phyloP scores from a whole-genome alignment of 2,797 vertebrate species.

The Schizothorax lantsangensis region DNA sequence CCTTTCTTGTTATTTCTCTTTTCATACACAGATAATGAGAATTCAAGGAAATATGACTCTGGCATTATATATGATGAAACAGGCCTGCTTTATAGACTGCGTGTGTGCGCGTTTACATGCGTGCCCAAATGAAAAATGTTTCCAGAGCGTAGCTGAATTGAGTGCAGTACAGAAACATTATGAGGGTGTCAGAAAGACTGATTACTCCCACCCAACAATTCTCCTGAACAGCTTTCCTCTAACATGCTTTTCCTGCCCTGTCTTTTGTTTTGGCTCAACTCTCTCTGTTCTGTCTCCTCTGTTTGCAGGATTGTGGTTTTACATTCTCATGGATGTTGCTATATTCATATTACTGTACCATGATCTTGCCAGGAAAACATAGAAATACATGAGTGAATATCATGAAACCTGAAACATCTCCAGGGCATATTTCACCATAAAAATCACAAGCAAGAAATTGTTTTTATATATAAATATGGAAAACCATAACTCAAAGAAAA shows the following conservation, averaged over 20 bases:
- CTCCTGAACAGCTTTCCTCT: neutral
- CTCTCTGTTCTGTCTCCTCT: constrained; percentile 47
- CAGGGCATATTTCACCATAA: neutral
- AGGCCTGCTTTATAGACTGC: neutral
- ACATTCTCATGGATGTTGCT: neutral
- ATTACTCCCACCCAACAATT: constrained; percentile 66
- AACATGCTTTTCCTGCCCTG: constrained; percentile 3
- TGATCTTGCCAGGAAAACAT: neutral
- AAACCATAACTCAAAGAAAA: neutral
- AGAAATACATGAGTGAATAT: neutral
- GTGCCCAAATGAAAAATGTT: constrained; percentile 28
- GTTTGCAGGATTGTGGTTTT: neutral
- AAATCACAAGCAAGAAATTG: neutral
- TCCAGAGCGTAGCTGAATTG: constrained; percentile 27
- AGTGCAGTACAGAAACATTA: constrained; percentile 76
- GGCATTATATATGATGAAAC: neutral
- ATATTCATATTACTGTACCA: neutral
- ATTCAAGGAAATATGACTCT: neutral
- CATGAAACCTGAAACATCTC: neutral
- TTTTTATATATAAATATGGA: neutral
- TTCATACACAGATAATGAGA: neutral
- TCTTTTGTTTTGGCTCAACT: neutral
- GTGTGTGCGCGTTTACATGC: neutral
- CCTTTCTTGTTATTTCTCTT: neutral
- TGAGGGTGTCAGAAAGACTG: constrained; percentile 77